These are phyloP conservation scores for Hozukius guyotensis DNA, from an alignment of 2,797 vertebrate genomes.

Conservation along the genomic window DNA sequence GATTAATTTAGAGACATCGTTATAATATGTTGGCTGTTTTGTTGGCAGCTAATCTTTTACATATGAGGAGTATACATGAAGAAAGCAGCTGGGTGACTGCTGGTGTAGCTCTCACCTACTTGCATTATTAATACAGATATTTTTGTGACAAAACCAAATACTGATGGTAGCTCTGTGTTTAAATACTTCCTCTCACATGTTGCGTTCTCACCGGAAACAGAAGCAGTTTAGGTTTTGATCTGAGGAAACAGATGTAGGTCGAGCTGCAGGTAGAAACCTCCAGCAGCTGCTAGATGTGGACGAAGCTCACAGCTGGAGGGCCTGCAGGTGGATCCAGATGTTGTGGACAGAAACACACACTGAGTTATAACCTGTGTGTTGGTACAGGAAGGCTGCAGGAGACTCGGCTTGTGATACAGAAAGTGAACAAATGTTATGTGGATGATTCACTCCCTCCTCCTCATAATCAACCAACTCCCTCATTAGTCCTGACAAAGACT, in stretches of 20 bases:
- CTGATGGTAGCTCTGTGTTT: too few species aligned
- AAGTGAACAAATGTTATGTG: not conserved
- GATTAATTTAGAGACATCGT: too few species aligned
- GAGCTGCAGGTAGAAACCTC: not conserved
- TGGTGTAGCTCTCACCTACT: not conserved
- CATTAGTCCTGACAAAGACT: conserved; percentile 16
- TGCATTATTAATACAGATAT: not conserved
- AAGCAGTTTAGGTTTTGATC: not conserved
- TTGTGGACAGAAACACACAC: not conserved
- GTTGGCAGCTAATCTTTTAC: too few species aligned
- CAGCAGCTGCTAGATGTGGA: not conserved
- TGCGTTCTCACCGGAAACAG: not conserved
- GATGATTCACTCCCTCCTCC: not conserved
- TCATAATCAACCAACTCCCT: not conserved
- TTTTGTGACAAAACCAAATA: too few species aligned
- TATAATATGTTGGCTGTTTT: too few species aligned
- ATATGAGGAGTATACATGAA: too few species aligned
- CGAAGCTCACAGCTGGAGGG: conserved; percentile 1
- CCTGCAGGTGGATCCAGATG: not conserved
- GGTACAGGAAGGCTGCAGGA: not conserved
- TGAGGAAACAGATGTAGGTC: not conserved
- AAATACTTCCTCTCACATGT: not conserved
- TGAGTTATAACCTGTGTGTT: not conserved
- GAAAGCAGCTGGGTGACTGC: not conserved
- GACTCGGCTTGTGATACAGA: not conserved